phyloP scores from a whole-genome alignment of 2,113 vertebrate genomes.

The Cisticola juncidis region DNA sequence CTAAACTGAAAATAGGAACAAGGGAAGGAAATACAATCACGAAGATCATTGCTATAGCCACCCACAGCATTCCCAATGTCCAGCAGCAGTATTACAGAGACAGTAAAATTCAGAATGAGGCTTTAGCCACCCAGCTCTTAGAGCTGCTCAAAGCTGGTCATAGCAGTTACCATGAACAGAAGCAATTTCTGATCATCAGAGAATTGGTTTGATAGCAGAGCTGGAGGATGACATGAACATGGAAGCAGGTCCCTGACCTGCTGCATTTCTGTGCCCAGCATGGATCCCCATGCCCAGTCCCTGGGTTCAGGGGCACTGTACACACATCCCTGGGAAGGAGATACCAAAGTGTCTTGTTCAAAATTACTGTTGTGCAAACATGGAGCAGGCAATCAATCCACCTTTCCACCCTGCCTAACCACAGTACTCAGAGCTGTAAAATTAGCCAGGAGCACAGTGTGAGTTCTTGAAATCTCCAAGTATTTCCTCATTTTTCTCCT shows the following conservation, averaged over 20 bases:
- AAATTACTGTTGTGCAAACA: neutral
- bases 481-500: neutral
- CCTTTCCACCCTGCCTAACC: neutral
- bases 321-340: neutral
- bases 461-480: neutral
- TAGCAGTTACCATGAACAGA: neutral
- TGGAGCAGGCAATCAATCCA: neutral
- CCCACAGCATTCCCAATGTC: neutral
- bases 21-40: neutral
- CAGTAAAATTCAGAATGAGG: neutral
- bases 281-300: fast-evolving
- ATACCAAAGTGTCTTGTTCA: fast-evolving
- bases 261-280: fast-evolving
- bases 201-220: neutral
- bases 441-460: neutral
- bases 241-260: neutral
- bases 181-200: neutral
- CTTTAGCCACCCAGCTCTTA: neutral
- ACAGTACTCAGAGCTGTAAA: neutral
- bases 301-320: neutral
- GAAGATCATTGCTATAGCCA: neutral
- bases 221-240: neutral
- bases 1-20: neutral
- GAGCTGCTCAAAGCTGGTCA: neutral
- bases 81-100: neutral